phyloP scores from a whole-genome alignment of 2,113 vertebrate genomes.

The Saccopteryx leptura region DNA sequence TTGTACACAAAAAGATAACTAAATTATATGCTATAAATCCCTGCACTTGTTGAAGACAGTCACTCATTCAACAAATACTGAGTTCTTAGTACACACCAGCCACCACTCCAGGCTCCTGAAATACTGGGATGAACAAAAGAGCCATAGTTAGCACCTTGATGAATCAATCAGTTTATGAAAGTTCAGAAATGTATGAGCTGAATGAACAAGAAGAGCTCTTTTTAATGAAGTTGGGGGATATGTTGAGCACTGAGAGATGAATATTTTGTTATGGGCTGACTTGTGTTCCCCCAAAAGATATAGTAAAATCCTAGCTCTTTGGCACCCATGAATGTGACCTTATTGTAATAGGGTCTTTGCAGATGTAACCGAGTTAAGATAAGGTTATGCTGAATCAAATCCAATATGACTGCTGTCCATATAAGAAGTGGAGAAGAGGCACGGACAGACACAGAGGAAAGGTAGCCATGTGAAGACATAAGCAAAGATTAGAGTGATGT shows the following conservation, averaged over 20 bases:
- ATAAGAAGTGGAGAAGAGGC: not conserved
- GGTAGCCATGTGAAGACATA: not conserved
- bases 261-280: not conserved
- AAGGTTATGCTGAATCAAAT: not conserved
- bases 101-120: too few species aligned
- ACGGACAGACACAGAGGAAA: not conserved
- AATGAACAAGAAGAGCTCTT: not conserved
- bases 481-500: not conserved
- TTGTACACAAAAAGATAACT: not conserved
- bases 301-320: not conserved
- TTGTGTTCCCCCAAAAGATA: not conserved
- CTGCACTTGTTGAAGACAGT: not conserved
- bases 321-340: not conserved
- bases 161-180: not conserved
- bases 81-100: not conserved
- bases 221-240: not conserved
- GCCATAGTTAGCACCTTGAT: not conserved
- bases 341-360: not conserved
- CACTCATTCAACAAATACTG: not conserved
- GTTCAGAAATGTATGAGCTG: not conserved
- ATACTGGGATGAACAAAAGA: not conserved
- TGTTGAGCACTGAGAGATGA: not conserved
- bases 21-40: not conserved
- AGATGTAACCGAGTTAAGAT: not conserved
- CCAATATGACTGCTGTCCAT: not conserved